Percentiles rank a stretch among this genome's conserved stretches.
These are phyloP conservation scores for Habroteleia sp. DNA, from an alignment of 2,888 invertebrate species.

Conservation along the genomic window DNA sequence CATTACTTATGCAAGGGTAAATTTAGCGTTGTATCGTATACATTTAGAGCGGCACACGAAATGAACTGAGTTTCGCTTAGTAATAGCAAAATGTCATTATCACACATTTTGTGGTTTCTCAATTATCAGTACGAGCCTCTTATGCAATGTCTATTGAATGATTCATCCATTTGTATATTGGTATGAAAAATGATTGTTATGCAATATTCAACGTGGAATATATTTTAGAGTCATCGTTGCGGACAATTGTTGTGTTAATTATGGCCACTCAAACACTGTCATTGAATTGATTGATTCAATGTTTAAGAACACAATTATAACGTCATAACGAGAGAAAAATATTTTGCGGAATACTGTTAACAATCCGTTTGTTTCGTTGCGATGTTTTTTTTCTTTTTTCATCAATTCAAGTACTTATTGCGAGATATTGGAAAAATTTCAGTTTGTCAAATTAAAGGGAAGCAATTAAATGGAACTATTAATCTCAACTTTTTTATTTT, in stretches of 20 bases:
- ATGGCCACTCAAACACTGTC: slow-evolving; percentile 25
- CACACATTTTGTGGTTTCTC: slow-evolving; percentile 29
- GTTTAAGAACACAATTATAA: slow-evolving; percentile 21
- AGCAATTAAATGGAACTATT: slow-evolving; percentile 24
- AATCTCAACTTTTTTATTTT: slow-evolving; percentile 5
- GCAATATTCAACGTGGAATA: slow-evolving; percentile 14
- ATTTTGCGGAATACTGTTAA: neutral
- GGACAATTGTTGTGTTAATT: slow-evolving; percentile 33
- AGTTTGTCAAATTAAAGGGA: slow-evolving; percentile 28
- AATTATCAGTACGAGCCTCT: slow-evolving; percentile 36
- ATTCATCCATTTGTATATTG: slow-evolving; percentile 32
- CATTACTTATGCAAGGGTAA: too few species aligned
- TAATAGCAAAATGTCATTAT: slow-evolving; percentile 43
- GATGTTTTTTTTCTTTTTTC: neutral
- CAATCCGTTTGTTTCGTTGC: neutral
- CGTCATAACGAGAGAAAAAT: neutral
- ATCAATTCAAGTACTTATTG: slow-evolving; percentile 1
- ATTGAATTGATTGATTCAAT: slow-evolving; percentile 28
- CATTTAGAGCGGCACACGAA: slow-evolving; percentile 5
- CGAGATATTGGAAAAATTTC: slow-evolving; percentile 10
- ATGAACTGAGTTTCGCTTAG: too few species aligned
- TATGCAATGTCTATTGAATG: slow-evolving; percentile 29
- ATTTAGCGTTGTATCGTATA: slow-evolving; percentile 12
- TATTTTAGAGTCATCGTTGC: slow-evolving; percentile 31
- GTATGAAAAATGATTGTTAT: slow-evolving; percentile 39